Evolutionary conservation across 1,140 invertebrate genomes (phyloP).

Genomic region (Solenopsis fugax): DNA sequence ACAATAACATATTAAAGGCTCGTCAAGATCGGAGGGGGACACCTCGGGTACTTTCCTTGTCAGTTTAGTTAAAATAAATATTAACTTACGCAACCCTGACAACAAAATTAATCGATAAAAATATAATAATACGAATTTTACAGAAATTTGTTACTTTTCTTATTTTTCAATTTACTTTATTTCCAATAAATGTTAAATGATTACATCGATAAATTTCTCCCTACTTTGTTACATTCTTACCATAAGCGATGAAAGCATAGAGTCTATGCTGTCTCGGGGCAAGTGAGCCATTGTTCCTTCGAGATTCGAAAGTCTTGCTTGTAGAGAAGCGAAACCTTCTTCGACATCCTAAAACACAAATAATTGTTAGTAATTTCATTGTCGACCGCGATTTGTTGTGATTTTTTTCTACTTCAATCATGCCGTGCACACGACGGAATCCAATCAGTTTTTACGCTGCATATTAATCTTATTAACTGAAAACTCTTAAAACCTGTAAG

Average conservation of each 20-base stretch:
- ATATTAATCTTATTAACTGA: constrained; percentile 62
- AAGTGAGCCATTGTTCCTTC: constrained; percentile 89
- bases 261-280: constrained; percentile 90
- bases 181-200: not conserved
- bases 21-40: too few relatives aligned
- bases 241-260: constrained; percentile 90
- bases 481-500: constrained; percentile 11
- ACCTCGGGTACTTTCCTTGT: too few relatives aligned
- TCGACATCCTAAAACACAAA: constrained; percentile 88
- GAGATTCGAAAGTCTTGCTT: constrained; percentile 88
- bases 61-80: too few relatives aligned
- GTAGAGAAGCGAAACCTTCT: constrained; percentile 89
- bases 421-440: constrained; percentile 68
- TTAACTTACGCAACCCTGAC: not conserved
- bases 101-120: not conserved
- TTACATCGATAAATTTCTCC: not conserved
- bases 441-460: constrained; percentile 23
- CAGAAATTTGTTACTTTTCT: not conserved
- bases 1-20: too few relatives aligned
- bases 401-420: constrained; percentile 34
- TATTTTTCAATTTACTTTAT: not conserved
- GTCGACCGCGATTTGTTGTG: not conserved
- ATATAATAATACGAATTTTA: not conserved
- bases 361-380: constrained; percentile 19
- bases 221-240: constrained; percentile 86